phyloP scores from a whole-genome alignment of 1,140 invertebrate genomes.

The Batillaria attramentaria region DNA sequence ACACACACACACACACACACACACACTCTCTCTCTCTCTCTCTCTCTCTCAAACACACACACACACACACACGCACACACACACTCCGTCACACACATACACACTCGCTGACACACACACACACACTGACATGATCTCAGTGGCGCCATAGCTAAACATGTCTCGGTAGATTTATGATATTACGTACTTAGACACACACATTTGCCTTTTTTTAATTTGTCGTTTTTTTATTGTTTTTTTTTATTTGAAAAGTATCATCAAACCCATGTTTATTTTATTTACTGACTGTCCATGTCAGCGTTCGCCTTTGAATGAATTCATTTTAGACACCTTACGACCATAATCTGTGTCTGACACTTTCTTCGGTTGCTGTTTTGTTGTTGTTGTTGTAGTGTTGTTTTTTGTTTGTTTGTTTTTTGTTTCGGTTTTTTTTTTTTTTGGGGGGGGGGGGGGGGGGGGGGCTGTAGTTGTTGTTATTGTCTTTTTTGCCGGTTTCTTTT shows the following conservation, averaged over 20 bases:
- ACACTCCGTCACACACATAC: constrained; percentile 4
- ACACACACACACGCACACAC: not conserved
- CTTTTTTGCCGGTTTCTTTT: no score
- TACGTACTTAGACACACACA: not conserved
- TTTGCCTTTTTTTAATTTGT: not conserved
- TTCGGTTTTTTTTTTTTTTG: not conserved
- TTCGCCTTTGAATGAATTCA: no score
- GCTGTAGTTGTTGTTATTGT: no score
- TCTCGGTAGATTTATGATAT: not conserved
- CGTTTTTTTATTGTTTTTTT: not conserved
- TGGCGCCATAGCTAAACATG: no score
- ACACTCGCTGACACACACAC: not conserved
- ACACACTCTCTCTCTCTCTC: not conserved
- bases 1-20: not conserved
- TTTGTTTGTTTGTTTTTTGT: no score
- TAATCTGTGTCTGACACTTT: not conserved
- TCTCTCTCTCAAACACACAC: not conserved
- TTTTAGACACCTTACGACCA: not conserved
- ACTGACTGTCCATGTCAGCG: not conserved
- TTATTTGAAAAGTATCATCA: not conserved
- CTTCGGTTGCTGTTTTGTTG: not conserved
- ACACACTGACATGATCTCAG: no score
- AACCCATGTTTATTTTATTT: not conserved
- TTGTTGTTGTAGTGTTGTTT: not conserved
- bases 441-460: no score